Evolutionary conservation across 2,888 invertebrate genomes (phyloP).

Genomic region (Drosophila atroscutellata): DNA sequence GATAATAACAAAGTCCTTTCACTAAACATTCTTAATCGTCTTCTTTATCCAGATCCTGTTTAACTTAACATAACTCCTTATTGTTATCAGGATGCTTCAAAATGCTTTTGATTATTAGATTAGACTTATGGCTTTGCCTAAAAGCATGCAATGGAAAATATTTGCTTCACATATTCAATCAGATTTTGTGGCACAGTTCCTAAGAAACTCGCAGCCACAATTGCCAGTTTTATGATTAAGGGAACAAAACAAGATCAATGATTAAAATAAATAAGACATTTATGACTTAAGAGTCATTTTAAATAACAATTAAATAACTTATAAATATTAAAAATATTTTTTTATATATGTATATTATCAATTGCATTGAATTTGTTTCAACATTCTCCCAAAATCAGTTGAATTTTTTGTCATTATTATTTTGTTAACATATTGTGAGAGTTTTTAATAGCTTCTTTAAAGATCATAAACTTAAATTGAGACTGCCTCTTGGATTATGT

Average conservation of each 20-base stretch:
- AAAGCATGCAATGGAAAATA: conserved; percentile 48
- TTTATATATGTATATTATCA: background rate
- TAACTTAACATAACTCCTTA: background rate
- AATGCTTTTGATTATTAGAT: background rate
- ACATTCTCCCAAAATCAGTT: too few relatives aligned
- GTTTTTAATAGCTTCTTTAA: conserved; percentile 3
- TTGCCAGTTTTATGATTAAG: background rate
- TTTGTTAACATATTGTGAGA: conserved; percentile 2
- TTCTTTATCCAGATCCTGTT: background rate
- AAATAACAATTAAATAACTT: background rate
- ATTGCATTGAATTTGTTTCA: background rate
- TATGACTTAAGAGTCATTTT: background rate
- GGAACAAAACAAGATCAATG: background rate
- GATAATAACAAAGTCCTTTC: background rate
- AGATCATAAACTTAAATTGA: conserved; percentile 38
- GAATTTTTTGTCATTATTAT: background rate
- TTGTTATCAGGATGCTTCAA: background rate
- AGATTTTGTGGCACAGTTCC: background rate
- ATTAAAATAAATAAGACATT: background rate
- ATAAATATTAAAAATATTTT: background rate
- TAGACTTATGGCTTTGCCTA: conserved; percentile 28
- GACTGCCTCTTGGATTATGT: conserved; percentile 56
- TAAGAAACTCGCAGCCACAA: background rate
- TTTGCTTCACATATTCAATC: background rate
- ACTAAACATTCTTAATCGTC: background rate